phyloP scores from a whole-genome alignment of 2,113 vertebrate genomes.

The Propithecus coquereli region DNA sequence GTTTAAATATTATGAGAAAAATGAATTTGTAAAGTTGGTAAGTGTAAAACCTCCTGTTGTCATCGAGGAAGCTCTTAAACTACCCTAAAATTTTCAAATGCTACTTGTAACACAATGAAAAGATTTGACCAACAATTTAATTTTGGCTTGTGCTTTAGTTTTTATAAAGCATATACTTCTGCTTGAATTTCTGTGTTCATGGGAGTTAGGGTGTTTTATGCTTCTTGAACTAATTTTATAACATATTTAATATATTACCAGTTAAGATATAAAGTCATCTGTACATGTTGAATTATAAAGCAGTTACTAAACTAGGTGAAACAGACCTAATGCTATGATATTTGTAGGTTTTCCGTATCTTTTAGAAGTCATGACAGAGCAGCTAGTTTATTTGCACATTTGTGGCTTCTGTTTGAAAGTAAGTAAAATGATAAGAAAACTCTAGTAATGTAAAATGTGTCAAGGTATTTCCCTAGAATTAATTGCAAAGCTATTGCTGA shows the following conservation, averaged over 20 bases:
- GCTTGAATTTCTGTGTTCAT: constrained; percentile 71
- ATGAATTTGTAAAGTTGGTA: constrained; percentile 22
- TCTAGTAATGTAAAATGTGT: constrained; percentile 41
- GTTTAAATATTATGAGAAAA: constrained; percentile 30
- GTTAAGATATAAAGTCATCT: constrained; percentile 80
- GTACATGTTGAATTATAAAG: constrained; percentile 80
- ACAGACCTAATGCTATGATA: constrained; percentile 57
- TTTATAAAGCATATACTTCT: constrained; percentile 67
- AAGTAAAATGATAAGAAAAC: constrained; percentile 44
- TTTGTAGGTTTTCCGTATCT: constrained; percentile 41
- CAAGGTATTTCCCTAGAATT: constrained; percentile 63
- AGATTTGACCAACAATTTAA: constrained; percentile 61
- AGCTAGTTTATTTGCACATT: constrained; percentile 31
- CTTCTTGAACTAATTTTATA: constrained; percentile 82
- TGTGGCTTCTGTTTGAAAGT: constrained; percentile 61
- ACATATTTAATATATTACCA: constrained; percentile 86
- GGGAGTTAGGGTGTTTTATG: constrained; percentile 74
- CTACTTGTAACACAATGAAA: constrained; percentile 10
- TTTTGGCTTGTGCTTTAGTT: constrained; percentile 68
- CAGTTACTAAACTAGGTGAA: constrained; percentile 73
- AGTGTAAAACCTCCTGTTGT: constrained; percentile 31
- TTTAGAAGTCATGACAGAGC: constrained; percentile 67
- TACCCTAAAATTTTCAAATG: not conserved
- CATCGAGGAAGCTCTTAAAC: constrained; percentile 42
- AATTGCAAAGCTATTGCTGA: constrained; percentile 60